A percentile compares a stretch with the other conserved stretches of the same genome.
Conservation (phyloP, 2,113 vertebrate genomes). For the Lates calcarifer region DNA sequence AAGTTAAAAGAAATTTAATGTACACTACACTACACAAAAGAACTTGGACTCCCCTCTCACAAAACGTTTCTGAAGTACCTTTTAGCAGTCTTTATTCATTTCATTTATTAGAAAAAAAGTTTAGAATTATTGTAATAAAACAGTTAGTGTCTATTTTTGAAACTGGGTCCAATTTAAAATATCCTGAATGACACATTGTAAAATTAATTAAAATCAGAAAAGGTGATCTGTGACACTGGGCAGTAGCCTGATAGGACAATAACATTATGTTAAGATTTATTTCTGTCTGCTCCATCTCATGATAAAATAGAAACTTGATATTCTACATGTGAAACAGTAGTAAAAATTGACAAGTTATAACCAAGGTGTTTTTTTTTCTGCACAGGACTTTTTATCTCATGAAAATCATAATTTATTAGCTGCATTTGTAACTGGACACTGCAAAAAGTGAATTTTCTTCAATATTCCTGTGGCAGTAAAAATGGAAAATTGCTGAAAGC, state of each 20-base stretch:
- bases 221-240: background rate
- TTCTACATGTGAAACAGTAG: background rate
- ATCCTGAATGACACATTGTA: background rate
- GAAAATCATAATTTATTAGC: background rate
- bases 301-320: background rate
- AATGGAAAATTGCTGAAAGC: background rate
- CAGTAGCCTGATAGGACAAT: background rate
- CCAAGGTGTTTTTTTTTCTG: background rate
- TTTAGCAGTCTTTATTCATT: too few species aligned
- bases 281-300: background rate
- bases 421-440: background rate
- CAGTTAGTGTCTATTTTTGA: too few species aligned
- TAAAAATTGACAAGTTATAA: background rate
- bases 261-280: background rate
- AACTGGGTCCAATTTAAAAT: background rate
- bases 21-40: too few species aligned
- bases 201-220: background rate
- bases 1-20: constrained; percentile 46
- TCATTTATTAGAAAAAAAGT: too few species aligned
- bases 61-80: background rate
- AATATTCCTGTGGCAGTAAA: background rate
- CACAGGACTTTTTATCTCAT: background rate
- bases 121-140: too few species aligned
- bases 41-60: background rate
- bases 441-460: background rate